These are phyloP conservation scores for Cisticola juncidis DNA, from an alignment of 2,113 vertebrate species.

Conservation along the genomic window DNA sequence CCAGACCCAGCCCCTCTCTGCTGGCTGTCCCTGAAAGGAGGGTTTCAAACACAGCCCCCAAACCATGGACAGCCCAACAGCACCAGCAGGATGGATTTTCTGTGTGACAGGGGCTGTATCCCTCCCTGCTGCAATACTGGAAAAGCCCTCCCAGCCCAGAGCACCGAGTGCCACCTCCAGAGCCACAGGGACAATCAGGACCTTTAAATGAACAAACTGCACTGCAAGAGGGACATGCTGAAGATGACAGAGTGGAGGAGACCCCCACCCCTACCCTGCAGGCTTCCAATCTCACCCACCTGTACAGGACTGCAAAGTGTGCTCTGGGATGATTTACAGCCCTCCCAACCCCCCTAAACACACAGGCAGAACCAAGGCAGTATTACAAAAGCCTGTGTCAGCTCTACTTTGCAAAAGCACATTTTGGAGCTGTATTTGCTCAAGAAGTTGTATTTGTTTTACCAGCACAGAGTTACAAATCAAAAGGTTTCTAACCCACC, in stretches of 20 bases:
- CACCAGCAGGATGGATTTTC: not conserved
- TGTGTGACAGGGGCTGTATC: not conserved
- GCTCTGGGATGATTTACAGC: not conserved
- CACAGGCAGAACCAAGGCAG: not conserved
- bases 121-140: not conserved
- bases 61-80: fast-evolving
- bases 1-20: not conserved
- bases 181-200: not conserved
- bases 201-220: not conserved
- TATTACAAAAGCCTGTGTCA: not conserved
- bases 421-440: not conserved
- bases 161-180: not conserved
- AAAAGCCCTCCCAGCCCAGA: not conserved
- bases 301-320: not conserved
- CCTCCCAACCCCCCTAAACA: not conserved
- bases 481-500: not conserved
- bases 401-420: not conserved
- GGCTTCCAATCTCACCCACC: not conserved
- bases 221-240: not conserved
- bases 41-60: not conserved
- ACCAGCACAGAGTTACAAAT: not conserved
- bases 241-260: not conserved
- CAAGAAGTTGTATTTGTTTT: not conserved
- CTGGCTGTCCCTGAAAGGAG: not conserved
- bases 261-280: not conserved